Evolutionary conservation across 1,140 invertebrate genomes (phyloP).

Genomic region (Aphidius ervi): DNA sequence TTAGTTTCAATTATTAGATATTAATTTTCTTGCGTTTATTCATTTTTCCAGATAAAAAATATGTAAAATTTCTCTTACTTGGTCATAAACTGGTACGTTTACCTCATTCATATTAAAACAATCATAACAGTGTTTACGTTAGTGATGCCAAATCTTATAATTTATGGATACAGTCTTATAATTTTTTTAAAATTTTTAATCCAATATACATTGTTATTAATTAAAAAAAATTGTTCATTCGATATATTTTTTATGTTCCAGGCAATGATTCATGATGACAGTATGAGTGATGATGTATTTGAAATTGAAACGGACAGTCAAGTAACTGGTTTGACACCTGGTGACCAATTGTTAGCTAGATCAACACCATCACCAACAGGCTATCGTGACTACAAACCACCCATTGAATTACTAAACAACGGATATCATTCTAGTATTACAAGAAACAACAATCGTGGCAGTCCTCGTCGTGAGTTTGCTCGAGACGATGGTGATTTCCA

Average conservation of each 20-base stretch:
- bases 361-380: slow-evolving; percentile 66
- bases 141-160: no score
- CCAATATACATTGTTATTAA: no score
- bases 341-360: slow-evolving; percentile 7
- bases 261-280: slow-evolving; percentile 56
- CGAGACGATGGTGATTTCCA: slow-evolving; percentile 59
- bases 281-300: slow-evolving; percentile 78
- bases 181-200: no score
- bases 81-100: no score
- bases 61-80: no score
- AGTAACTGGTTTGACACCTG: slow-evolving; percentile 20
- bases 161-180: no score
- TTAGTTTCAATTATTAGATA: no score
- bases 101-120: no score
- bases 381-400: slow-evolving; percentile 73
- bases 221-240: no score
- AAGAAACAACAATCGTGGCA: slow-evolving; percentile 24
- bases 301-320: slow-evolving; percentile 54
- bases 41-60: no score
- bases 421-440: slow-evolving; percentile 34
- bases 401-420: slow-evolving; percentile 59
- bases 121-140: no score
- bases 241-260: slow-evolving; percentile 25
- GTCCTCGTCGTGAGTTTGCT: slow-evolving; percentile 33
- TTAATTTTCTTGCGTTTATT: no score